A percentile compares a stretch with the other conserved stretches of the same genome.
Evolutionary conservation across 2,888 invertebrate genomes (phyloP).

Genomic region (Amphipoea oculea): DNA sequence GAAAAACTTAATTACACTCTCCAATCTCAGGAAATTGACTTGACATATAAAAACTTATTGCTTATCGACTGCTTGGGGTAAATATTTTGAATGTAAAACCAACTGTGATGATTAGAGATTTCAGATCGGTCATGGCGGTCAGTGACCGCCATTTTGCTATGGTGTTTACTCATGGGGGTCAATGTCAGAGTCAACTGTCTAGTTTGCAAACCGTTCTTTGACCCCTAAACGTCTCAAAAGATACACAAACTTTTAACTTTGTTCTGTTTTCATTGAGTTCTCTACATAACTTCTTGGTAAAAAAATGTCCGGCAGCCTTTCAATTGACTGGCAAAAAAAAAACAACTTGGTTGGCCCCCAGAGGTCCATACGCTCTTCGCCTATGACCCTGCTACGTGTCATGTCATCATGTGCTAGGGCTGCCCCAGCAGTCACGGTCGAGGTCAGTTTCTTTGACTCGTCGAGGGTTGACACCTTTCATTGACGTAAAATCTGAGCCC

Average conservation of each 20-base stretch:
- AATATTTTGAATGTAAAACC: constrained; percentile 38
- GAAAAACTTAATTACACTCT: constrained; percentile 87
- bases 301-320: neutral
- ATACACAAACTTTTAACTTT: constrained; percentile 1
- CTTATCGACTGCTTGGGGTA: constrained; percentile 37
- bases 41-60: constrained; percentile 72
- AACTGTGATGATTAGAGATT: constrained; percentile 1
- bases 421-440: constrained; percentile 30
- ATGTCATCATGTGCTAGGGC: constrained; percentile 15
- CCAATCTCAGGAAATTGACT: constrained; percentile 84
- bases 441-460: constrained; percentile 34
- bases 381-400: neutral
- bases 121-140: constrained; percentile 15
- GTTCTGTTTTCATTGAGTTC: neutral
- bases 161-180: constrained; percentile 29
- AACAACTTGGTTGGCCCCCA: neutral
- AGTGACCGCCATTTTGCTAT: constrained; percentile 40
- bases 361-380: neutral
- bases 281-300: neutral
- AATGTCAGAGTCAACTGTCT: constrained; percentile 22
- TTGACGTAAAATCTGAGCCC: constrained; percentile 37
- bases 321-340: neutral
- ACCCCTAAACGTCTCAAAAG: neutral
- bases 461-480: constrained; percentile 56
- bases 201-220: constrained; percentile 7